These are phyloP conservation scores for Morinoia aosen DNA, from an alignment of 2,888 invertebrate genomes.

Conservation along the genomic window DNA sequence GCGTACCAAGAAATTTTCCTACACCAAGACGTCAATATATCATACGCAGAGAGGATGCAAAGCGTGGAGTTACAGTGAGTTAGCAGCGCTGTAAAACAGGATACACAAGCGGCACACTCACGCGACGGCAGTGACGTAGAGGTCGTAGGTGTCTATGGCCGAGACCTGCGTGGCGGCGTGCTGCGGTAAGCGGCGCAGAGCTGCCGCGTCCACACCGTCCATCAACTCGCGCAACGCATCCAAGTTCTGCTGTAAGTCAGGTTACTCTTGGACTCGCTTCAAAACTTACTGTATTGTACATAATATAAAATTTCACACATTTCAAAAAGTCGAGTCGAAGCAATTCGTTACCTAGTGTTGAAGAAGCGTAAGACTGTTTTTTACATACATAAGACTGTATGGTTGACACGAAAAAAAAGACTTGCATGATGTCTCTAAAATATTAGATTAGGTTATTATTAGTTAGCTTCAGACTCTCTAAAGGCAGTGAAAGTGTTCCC, in stretches of 20 bases:
- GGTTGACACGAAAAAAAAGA: no score
- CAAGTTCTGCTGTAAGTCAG: not conserved
- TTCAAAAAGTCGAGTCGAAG: no score
- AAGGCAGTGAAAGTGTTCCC: no score
- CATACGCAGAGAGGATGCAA: not conserved
- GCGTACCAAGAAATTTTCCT: no score
- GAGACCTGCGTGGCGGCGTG: conserved; percentile 76
- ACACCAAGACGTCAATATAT: no score
- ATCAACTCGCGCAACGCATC: not conserved
- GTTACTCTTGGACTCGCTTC: not conserved
- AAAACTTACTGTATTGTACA: not conserved
- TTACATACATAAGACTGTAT: no score
- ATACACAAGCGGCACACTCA: conserved; percentile 71
- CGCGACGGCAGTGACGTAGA: conserved; percentile 80
- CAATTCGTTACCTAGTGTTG: no score
- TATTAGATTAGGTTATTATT: no score
- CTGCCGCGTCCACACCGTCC: conserved; percentile 12
- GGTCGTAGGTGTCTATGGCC: conserved; percentile 78
- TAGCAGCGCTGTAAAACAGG: not conserved
- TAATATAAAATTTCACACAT: not conserved
- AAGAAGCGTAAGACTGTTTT: no score
- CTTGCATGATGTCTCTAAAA: no score
- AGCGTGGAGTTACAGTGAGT: not conserved
- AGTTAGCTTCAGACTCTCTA: no score
- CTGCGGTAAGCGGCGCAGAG: conserved; percentile 49